phyloP scores from a whole-genome alignment of 2,797 vertebrate species.

The Ceryle rudis region DNA sequence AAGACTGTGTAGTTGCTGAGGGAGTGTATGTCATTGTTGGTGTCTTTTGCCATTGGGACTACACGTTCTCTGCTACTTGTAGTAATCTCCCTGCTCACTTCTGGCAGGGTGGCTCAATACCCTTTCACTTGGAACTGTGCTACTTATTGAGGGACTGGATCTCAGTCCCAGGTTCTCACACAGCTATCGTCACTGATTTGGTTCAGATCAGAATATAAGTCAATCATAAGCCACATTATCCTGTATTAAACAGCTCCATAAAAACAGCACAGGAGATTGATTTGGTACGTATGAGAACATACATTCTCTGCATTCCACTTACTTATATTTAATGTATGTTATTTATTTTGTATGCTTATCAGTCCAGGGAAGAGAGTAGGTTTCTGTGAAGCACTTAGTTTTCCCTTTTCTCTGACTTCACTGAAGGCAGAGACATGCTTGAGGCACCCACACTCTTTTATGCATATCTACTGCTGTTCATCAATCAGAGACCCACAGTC shows the following conservation, averaged over 20 bases:
- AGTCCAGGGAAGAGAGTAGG: not conserved
- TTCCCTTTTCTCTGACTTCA: slow-evolving; percentile 18
- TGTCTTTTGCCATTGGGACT: not conserved
- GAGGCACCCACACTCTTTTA: not conserved
- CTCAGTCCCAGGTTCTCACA: not conserved
- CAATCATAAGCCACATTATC: not conserved
- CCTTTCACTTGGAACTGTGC: not conserved
- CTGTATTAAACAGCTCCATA: not conserved
- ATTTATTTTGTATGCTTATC: not conserved
- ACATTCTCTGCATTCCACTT: not conserved
- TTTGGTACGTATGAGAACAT: not conserved
- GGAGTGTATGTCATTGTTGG: rapidly evolving
- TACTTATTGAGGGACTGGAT: not conserved
- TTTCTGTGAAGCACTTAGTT: slow-evolving; percentile 8
- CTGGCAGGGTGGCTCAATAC: not conserved
- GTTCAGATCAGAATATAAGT: not conserved
- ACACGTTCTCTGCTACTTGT: rapidly evolving
- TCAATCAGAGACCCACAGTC: slow-evolving; percentile 27
- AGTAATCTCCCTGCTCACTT: not conserved
- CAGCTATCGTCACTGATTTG: not conserved
- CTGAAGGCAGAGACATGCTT: not conserved
- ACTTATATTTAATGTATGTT: not conserved
- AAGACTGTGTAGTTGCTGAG: not conserved
- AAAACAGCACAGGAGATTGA: not conserved
- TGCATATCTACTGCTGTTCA: not conserved